Evolutionary conservation across 64 coral and sea anemone species (phyloP).

Genomic region (Astreopora myriophthalma): DNA sequence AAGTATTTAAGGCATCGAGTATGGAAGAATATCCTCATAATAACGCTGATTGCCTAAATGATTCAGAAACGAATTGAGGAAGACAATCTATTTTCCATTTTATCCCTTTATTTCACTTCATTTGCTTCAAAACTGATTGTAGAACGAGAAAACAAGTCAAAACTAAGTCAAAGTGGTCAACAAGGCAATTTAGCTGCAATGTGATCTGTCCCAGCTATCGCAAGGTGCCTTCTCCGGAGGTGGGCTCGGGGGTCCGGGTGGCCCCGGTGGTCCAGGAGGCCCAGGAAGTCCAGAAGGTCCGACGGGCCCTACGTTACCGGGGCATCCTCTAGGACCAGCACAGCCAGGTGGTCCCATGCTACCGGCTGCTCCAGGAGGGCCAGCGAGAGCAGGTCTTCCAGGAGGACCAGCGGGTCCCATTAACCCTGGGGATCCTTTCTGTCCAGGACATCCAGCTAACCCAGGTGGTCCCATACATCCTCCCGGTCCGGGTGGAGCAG

Average conservation of each 20-base stretch:
- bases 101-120: too few relatives aligned
- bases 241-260: constrained; percentile 21
- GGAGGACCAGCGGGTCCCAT: constrained; percentile 37
- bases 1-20: too few relatives aligned
- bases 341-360: constrained; percentile 20
- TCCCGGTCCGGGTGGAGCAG: constrained; percentile 62
- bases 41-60: too few relatives aligned
- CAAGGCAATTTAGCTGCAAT: too few relatives aligned
- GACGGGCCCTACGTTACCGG: background rate
- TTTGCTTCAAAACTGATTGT: too few relatives aligned
- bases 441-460: background rate
- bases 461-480: constrained; percentile 60
- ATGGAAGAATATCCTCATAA: too few relatives aligned
- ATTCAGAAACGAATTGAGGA: too few relatives aligned
- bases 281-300: constrained; percentile 34
- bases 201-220: too few relatives aligned
- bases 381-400: constrained; percentile 12
- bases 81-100: too few relatives aligned
- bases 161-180: too few relatives aligned
- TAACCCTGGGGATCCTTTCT: constrained; percentile 1
- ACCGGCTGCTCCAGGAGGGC: constrained; percentile 28
- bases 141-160: too few relatives aligned
- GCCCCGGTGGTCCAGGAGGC: constrained; percentile 34
- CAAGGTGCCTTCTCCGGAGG: too few relatives aligned
- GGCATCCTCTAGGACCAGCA: background rate